Percentiles rank a stretch among this genome's conserved stretches.
These are phyloP conservation scores for Bradypodion ventrale DNA, from an alignment of 2,797 vertebrate genomes.

Conservation along the genomic window DNA sequence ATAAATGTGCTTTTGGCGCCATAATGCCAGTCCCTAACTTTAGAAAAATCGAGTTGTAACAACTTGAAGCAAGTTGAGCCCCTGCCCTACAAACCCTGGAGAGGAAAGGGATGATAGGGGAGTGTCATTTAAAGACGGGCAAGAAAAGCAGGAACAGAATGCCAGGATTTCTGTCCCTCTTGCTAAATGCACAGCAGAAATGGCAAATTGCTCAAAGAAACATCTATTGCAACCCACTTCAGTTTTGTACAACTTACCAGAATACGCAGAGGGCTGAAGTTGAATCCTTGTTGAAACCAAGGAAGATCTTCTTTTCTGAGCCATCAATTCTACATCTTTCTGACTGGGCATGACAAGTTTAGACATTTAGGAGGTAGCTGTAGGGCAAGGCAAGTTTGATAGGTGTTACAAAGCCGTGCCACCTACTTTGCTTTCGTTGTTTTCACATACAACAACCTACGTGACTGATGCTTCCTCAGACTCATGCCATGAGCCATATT, in stretches of 20 bases:
- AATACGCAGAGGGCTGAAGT: conserved; percentile 13
- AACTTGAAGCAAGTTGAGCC: conserved; percentile 49
- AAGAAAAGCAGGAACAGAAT: conserved; percentile 44
- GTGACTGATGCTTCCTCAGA: background rate
- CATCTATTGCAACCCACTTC: conserved; percentile 39
- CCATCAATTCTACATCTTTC: background rate
- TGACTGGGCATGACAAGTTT: background rate
- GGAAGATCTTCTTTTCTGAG: background rate
- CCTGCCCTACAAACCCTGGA: conserved; percentile 43
- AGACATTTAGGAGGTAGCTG: background rate
- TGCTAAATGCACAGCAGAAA: background rate
- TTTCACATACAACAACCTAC: background rate
- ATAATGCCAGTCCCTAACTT: background rate
- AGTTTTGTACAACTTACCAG: conserved; percentile 35
- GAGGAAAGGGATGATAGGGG: conserved; percentile 41
- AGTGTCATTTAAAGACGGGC: conserved; percentile 47
- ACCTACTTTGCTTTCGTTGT: background rate
- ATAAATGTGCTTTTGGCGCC: conserved; percentile 34
- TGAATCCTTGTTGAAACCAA: too few relatives aligned
- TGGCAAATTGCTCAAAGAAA: conserved; percentile 46
- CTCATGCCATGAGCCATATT: background rate
- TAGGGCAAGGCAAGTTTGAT: background rate
- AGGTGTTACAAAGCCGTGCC: background rate
- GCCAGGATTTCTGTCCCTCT: conserved; percentile 26
- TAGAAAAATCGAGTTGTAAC: conserved; percentile 39